Conservation (phyloP, 92 coral and sea anemone species). For the Zoanthus solanderi region DNA sequence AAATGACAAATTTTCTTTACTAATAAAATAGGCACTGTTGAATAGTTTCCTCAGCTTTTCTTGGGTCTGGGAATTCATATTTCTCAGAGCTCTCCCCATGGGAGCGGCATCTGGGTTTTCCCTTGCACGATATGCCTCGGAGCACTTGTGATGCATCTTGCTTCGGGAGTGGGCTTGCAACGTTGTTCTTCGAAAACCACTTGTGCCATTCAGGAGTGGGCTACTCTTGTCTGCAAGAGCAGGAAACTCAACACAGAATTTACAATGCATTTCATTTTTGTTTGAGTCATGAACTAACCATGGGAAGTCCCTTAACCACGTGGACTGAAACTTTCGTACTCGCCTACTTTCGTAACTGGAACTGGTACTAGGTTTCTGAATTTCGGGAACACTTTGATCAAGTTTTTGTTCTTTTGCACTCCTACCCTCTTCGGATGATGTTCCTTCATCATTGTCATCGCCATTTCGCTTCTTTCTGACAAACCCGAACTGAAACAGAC, state of each 20-base stretch:
- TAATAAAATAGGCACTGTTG: slow-evolving; percentile 60
- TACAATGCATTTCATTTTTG: slow-evolving; percentile 48
- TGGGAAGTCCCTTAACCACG: slow-evolving; percentile 47
- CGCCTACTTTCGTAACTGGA: slow-evolving; percentile 34
- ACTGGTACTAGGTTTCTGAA: slow-evolving; percentile 43
- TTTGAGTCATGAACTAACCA: slow-evolving; percentile 48
- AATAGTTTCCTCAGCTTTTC: slow-evolving; percentile 49
- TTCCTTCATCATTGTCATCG: slow-evolving; percentile 27
- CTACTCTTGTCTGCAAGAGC: slow-evolving; percentile 53
- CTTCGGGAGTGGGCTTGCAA: slow-evolving; percentile 46
- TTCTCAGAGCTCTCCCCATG: slow-evolving; percentile 52
- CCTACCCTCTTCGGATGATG: slow-evolving; percentile 40
- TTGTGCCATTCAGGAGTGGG: slow-evolving; percentile 39
- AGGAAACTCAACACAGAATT: slow-evolving; percentile 48
- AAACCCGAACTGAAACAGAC: slow-evolving; percentile 30
- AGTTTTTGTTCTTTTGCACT: slow-evolving; percentile 47
- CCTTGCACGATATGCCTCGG: slow-evolving; percentile 45
- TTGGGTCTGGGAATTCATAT: slow-evolving; percentile 49
- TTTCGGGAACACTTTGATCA: slow-evolving; percentile 42
- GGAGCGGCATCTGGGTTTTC: slow-evolving; percentile 59
- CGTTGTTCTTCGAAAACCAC: slow-evolving; percentile 44
- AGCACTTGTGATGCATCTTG: slow-evolving; percentile 48
- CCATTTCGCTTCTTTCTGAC: slow-evolving; percentile 40
- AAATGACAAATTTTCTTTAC: slow-evolving; percentile 54
- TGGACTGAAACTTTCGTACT: slow-evolving; percentile 61